Evolutionary conservation across 2,888 invertebrate species (phyloP), one percentile per base, ranked within the genome.

Genomic region (Theretra japonica): DNA sequence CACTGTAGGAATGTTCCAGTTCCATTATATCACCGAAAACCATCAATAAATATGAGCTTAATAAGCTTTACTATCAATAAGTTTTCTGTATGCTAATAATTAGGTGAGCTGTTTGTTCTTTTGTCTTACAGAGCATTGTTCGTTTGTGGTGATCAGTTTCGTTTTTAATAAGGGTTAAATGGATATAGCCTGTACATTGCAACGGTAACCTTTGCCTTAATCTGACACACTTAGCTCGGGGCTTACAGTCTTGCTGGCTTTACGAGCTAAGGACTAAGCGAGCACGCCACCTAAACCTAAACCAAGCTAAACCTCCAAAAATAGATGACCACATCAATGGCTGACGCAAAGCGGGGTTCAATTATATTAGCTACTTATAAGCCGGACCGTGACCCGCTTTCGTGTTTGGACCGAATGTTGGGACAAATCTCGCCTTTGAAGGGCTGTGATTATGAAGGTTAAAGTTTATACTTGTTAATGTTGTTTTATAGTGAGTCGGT

Each of bases 241-340:
- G 6, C 17, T 58, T 28, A 28, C 28, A 19, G 60, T n/a, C 19
- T n/a, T 41, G 25, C 28, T 41, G 41, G 30, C 21, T 41, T 41
- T 15, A 11, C 33, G 21, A 62, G 41, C 11, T 23, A 41, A 62
- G 62, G 41, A 41, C 62, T 65, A 21, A 65, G 23, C n/a, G 60
- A 72, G 75, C 80, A 76, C 65, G 65, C 33, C 60, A 60, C 2
- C 7, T 28, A 41, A 65, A 41, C 4, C 19, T 30, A 41, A 65
- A 41, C 41, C 41, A 65, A 41, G 4, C 19, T 30, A 41, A 65
- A 41, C 41, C 41, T 30, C 65, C 65, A 41, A 65, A 65, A 65
- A 65, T 65, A 65, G 65, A 65, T 65, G 62, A 62, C 62, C 41
- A 62, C 15, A 41, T 62, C 62, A 62, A 62, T 62, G 65, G 65